phyloP scores from a whole-genome alignment of 2,888 invertebrate species.

The Mythimna lalbum region DNA sequence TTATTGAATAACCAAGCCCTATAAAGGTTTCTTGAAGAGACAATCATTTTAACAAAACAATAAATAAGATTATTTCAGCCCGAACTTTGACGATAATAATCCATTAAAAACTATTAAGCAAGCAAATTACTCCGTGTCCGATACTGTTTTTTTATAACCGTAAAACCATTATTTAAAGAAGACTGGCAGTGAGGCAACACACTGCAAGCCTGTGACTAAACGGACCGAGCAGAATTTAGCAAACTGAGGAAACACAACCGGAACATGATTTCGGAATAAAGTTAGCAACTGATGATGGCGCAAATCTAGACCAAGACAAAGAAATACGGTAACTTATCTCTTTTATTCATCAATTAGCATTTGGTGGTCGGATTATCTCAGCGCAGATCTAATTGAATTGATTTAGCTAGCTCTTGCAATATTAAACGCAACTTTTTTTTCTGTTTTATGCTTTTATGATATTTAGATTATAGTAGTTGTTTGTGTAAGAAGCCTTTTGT shows the following conservation, averaged over 20 bases:
- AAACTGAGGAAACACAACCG: slow-evolving; percentile 57
- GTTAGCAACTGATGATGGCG: slow-evolving; percentile 53
- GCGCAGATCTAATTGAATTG: slow-evolving; percentile 1
- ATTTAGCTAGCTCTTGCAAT: slow-evolving; percentile 9
- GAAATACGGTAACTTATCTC: slow-evolving; percentile 8
- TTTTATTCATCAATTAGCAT: slow-evolving; percentile 38
- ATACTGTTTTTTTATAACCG: slow-evolving; percentile 46
- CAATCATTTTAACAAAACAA: not conserved
- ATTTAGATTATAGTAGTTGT: not conserved
- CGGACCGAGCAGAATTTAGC: slow-evolving; percentile 49
- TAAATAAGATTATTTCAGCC: not conserved
- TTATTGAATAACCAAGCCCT: not conserved
- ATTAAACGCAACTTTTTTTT: not conserved
- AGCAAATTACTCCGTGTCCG: slow-evolving; percentile 53
- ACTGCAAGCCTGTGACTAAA: slow-evolving; percentile 56
- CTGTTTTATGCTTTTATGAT: too few species aligned
- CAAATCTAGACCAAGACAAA: slow-evolving; percentile 57
- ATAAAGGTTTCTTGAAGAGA: not conserved
- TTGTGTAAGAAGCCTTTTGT: not conserved
- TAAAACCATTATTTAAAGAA: slow-evolving; percentile 57
- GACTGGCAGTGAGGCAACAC: slow-evolving; percentile 53
- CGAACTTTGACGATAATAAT: slow-evolving; percentile 28
- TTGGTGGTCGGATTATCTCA: slow-evolving; percentile 2
- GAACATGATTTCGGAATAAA: slow-evolving; percentile 54
- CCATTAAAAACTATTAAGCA: slow-evolving; percentile 47